Evolutionary conservation across 2,113 vertebrate species (phyloP).

Genomic region (Xiphophorus maculatus): DNA sequence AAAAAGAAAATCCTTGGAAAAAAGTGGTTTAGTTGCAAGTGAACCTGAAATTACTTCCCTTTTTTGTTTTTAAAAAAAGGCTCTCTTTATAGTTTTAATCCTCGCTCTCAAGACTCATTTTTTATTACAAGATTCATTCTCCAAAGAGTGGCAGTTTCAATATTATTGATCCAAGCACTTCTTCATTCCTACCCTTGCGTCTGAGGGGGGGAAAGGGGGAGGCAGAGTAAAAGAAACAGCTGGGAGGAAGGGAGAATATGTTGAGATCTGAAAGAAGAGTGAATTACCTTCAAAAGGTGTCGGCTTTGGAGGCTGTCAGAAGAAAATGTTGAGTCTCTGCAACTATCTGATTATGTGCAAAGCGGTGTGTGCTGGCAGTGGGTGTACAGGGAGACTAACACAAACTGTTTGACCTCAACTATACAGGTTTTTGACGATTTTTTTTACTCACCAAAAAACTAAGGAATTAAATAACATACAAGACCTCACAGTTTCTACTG

Average conservation of each 20-base stretch:
- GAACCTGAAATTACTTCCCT: background rate
- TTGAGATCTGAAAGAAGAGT: background rate
- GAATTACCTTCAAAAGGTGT: constrained; percentile 13
- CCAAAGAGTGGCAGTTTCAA: constrained; percentile 31
- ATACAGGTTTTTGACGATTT: constrained; percentile 84
- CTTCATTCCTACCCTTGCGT: constrained; percentile 8
- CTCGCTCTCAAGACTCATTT: constrained; percentile 18
- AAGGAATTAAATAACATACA: constrained; percentile 8
- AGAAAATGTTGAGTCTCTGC: constrained; percentile 9
- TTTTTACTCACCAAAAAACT: constrained; percentile 81
- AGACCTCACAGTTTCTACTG: background rate
- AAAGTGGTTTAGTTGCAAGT: background rate
- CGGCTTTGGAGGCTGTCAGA: constrained; percentile 2
- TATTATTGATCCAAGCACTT: constrained; percentile 44
- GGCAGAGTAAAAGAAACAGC: constrained; percentile 8
- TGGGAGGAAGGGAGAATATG: background rate
- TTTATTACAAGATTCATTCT: constrained; percentile 17
- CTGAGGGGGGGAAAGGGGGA: constrained; percentile 1
- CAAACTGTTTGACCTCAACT: constrained; percentile 84
- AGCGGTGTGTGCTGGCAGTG: background rate
- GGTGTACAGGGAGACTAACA: constrained; percentile 80
- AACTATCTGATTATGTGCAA: constrained; percentile 5
- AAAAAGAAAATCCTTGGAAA: background rate
- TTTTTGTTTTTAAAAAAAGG: background rate
- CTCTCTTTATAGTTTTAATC: constrained; percentile 12